These are phyloP conservation scores for Nebria ingens DNA, from an alignment of 1,140 invertebrate genomes.

Conservation along the genomic window DNA sequence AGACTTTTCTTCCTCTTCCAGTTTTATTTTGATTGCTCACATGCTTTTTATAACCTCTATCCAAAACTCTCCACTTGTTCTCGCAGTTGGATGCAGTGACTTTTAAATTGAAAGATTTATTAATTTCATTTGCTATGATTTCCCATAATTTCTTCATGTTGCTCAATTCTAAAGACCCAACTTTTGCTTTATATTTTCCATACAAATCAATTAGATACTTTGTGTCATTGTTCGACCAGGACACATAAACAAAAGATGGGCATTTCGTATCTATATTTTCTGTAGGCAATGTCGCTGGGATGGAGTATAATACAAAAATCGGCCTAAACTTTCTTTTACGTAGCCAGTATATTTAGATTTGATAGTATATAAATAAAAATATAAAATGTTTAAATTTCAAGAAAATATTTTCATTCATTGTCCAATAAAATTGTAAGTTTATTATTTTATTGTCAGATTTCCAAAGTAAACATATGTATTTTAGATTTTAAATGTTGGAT, in stretches of 20 bases:
- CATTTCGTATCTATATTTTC: not conserved
- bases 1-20: conserved; percentile 17
- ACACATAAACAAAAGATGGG: not conserved
- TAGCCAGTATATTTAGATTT: too few species aligned
- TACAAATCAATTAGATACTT: conserved; percentile 2
- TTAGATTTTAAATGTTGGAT: too few species aligned
- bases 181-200: conserved; percentile 5
- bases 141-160: conserved; percentile 15
- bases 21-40: conserved; percentile 17
- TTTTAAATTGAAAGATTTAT: not conserved
- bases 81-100: conserved; percentile 14
- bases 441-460: too few species aligned
- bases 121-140: conserved; percentile 12
- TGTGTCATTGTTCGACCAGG: not conserved
- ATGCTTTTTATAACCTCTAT: conserved; percentile 19
- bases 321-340: too few species aligned
- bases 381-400: too few species aligned
- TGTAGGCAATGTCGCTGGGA: not conserved
- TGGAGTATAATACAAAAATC: not conserved
- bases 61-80: conserved; percentile 18
- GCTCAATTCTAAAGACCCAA: conserved; percentile 13
- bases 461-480: too few species aligned
- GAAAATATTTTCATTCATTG: too few species aligned
- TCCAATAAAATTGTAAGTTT: too few species aligned
- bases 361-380: too few species aligned